Evolutionary conservation across 1,140 invertebrate species (phyloP), one percentile per base, ranked within the genome.

Genomic region (Anagrus nilaparvatae): DNA sequence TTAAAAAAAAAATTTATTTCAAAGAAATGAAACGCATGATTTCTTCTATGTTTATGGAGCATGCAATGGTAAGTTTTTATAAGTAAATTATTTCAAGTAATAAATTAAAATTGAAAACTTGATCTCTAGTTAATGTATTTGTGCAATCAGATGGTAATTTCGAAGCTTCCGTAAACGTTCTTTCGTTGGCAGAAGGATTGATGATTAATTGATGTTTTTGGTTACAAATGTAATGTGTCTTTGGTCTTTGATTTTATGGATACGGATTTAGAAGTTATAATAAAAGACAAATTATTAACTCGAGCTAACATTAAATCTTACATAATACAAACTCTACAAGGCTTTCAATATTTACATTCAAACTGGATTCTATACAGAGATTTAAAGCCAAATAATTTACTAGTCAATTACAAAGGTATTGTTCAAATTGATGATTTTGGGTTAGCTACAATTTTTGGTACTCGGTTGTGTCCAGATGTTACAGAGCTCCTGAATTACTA

Each of bases 231-330:
- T 17, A 98, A 97, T 75, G 86, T 99, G n/a, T 97, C 94, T 30
- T 70, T 99, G 16, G 96, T 99, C 0, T 98, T 99, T 74, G 96
- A 99, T 65, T 99, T 95, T 58, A 98, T 99, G 95, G 93, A 98
- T 59, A 99, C 95, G 19, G 97, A 99, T 71, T 71, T 99, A 49
- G 97, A 99, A 73, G 81, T 90, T 33, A 83, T 90, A 51, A 84
- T 91, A 51, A 89, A 88, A 66, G 87, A 90, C 50, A 81, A 57
- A 48, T 84, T 98, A 24, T 67, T 99, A 40, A 93, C 88, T 7
- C 80, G 87, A 35, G 78, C 84, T 5, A 91, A 99, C 65, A 92
- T 99, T 21, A 99, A 99, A 67, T 78, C 93, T 1, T 99, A 98
- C 53, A 84, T 84, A 52, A 76, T 99, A 25, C 95, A 97, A 79